Evolutionary conservation across 2,797 vertebrate genomes (phyloP).

Genomic region (Calcarius lapponicus): DNA sequence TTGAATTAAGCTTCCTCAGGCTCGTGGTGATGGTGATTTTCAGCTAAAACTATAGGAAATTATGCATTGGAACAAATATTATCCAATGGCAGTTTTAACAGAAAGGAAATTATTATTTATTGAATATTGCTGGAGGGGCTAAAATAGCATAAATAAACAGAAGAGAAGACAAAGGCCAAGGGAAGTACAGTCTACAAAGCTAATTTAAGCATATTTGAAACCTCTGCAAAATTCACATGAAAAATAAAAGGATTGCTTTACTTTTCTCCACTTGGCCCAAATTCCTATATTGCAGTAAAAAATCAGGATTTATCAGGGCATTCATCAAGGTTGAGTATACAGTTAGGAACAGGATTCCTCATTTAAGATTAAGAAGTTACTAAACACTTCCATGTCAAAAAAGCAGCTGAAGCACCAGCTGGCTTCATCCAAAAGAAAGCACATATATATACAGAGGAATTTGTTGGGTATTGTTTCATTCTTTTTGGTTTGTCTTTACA

Average conservation of each 20-base stretch:
- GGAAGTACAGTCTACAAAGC: not conserved
- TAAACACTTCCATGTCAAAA: not conserved
- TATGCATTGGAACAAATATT: not conserved
- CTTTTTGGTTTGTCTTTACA: not conserved
- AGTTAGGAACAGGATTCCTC: not conserved
- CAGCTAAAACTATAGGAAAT: not conserved
- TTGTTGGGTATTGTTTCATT: not conserved
- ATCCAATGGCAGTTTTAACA: not conserved
- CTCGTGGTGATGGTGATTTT: not conserved
- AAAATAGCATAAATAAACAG: slow-evolving; percentile 36
- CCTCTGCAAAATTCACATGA: not conserved
- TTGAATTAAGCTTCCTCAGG: not conserved
- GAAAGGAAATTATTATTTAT: slow-evolving; percentile 25
- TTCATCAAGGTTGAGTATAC: not conserved
- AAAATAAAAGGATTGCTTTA: not conserved
- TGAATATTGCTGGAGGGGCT: not conserved
- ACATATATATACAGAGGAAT: not conserved
- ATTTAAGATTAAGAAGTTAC: not conserved
- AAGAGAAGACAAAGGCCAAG: slow-evolving; percentile 16
- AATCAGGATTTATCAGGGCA: not conserved
- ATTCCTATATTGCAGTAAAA: not conserved
- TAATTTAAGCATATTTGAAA: not conserved
- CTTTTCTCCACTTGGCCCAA: not conserved
- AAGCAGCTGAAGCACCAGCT: not conserved
- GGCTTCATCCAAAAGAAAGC: not conserved